Conservation (phyloP, 2,797 vertebrate species). For the Poeciliopsis paucimaculata region DNA sequence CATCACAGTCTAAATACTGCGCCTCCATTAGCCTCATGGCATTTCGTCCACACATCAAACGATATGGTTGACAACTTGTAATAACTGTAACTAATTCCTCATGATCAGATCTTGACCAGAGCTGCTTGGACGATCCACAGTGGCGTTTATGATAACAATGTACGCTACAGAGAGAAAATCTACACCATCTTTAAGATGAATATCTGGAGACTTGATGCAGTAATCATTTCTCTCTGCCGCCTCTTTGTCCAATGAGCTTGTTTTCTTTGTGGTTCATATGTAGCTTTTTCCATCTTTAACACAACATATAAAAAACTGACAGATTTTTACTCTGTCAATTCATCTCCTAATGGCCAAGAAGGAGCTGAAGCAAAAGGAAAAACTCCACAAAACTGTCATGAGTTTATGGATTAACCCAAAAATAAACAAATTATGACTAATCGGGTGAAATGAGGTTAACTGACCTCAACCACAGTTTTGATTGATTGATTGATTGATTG, state of each 20-base stretch:
- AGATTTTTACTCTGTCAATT: not conserved
- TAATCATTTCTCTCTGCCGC: not conserved
- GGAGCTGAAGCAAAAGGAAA: not conserved
- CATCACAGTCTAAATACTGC: conserved; percentile 55
- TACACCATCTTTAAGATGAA: not conserved
- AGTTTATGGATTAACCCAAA: not conserved
- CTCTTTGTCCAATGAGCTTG: not conserved
- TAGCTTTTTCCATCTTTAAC: not conserved
- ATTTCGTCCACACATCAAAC: conserved; percentile 44
- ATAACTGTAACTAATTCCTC: conserved; percentile 65
- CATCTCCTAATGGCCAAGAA: not conserved
- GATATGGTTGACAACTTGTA: conserved; percentile 68
- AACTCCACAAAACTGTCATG: not conserved
- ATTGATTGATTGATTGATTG: too few relatives aligned
- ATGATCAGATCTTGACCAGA: conserved; percentile 39
- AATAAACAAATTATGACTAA: not conserved
- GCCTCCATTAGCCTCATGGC: conserved; percentile 41
- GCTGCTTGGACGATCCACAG: conserved; percentile 14
- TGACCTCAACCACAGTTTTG: not conserved
- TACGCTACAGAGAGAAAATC: not conserved
- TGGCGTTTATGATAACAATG: not conserved
- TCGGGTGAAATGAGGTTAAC: not conserved
- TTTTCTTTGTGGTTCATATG: not conserved
- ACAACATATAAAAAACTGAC: not conserved
- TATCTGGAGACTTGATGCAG: not conserved